Percentiles rank a stretch among this genome's conserved stretches.
Evolutionary conservation across 2,797 vertebrate genomes (phyloP).

Genomic region (Yasuhikotakia modesta): DNA sequence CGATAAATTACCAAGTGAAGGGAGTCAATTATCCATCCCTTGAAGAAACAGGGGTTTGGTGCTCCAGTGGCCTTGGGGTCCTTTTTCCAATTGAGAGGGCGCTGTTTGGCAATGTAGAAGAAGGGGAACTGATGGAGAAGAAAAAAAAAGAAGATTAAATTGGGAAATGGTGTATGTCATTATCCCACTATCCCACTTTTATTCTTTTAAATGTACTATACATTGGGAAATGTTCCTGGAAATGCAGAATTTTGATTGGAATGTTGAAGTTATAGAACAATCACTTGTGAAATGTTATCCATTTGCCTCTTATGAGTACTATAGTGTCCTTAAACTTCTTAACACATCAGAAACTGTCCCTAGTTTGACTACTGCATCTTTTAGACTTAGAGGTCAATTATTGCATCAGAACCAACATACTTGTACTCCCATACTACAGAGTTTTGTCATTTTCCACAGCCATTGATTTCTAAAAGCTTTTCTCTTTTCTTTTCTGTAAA

Average conservation of each 20-base stretch:
- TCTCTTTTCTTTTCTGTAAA: constrained; percentile 18
- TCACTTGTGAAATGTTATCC: constrained; percentile 11
- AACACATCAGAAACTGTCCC: constrained; percentile 75
- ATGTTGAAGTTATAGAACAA: too few relatives aligned
- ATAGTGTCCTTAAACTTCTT: constrained; percentile 72
- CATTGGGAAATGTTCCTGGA: neutral
- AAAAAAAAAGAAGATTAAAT: constrained; percentile 52
- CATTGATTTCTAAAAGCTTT: constrained; percentile 69
- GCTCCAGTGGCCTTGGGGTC: constrained; percentile 85
- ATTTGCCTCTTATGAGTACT: constrained; percentile 59
- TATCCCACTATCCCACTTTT: constrained; percentile 51
- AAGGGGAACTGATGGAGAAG: constrained; percentile 50
- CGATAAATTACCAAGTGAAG: constrained; percentile 95
- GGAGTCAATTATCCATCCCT: constrained; percentile 98
- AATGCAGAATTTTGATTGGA: constrained; percentile 8
- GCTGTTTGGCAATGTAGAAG: constrained; percentile 75
- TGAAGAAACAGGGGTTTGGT: constrained; percentile 78
- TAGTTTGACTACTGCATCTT: too few relatives aligned
- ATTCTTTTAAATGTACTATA: constrained; percentile 4
- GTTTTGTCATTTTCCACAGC: constrained; percentile 74
- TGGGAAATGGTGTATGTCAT: constrained; percentile 52
- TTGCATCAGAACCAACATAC: constrained; percentile 74
- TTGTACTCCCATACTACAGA: constrained; percentile 56
- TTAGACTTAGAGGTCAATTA: too few relatives aligned
- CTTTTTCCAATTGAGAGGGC: constrained; percentile 90